Base-by-base conservation (phyloP, 2,888 invertebrate genomes). In the Mesochorus sp. region DNA sequence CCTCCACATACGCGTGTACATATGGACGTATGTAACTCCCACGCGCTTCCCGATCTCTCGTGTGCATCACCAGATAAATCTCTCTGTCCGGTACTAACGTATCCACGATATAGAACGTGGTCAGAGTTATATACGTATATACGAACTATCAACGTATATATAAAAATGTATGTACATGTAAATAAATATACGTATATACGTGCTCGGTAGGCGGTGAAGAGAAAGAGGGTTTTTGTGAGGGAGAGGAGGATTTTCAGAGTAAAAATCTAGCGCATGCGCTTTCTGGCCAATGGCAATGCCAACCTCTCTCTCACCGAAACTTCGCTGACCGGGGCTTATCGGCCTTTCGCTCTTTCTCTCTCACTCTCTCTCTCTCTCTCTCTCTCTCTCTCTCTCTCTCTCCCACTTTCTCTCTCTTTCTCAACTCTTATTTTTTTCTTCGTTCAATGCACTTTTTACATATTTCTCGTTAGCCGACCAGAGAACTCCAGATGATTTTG, bases 21-120 rank as follows among this genome's bases (percentile, higher is more conserved):
- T 78, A 79, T 59, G 68, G 82, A 82, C 80, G 78, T 80, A 79
- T 80, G 74, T 64, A 64, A 67, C 24, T 79, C 81, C 83, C 84
- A 80, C 80, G 83, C 80, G 84, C 86, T 87, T 86, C 85, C 81
- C 84, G 88, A 88, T 87, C 85, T 88, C 85, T 70, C 81, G 73
- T 83, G 82, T 86, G 87, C 88, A 89, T 87, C 87, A 87, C 79
- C 85, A 85, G 88, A 90, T 90, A 90, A 89, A 89, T 89, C 88
- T 88, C 87, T 76, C 84, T 70, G 70, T 79, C 74, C 83, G 87
- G 85, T 86, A 88, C 85, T 88, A 87, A 87, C 86, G 85, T 84
- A 84, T 80, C 70, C 71, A 83, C 81, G 82, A 85, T 81, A 80
- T 67, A 77, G 44, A 76, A 64, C 61, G 47, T 57, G 67, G 19